These are phyloP conservation scores for Drosophila micromelanica DNA, from an alignment of 1,140 invertebrate genomes.

Conservation along the genomic window DNA sequence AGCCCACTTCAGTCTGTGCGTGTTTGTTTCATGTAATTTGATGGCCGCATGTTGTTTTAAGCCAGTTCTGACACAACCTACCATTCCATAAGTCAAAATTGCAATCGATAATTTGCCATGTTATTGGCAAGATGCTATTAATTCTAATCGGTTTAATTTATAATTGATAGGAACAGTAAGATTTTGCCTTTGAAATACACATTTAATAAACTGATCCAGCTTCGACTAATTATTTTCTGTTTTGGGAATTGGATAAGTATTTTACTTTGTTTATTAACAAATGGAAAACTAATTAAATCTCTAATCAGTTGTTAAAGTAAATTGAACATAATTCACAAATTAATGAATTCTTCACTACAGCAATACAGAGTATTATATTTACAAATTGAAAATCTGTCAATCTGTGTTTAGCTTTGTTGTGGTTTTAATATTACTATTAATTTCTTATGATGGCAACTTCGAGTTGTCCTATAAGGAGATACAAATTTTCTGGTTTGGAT, in stretches of 20 bases:
- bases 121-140: conserved; percentile 23
- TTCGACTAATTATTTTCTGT: conserved; percentile 18
- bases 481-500: no score
- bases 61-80: conserved; percentile 11
- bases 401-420: no score
- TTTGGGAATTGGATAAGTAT: neutral
- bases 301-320: no score
- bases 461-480: no score
- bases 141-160: conserved; percentile 50
- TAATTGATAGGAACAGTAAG: conserved; percentile 47
- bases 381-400: no score
- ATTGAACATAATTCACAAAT: no score
- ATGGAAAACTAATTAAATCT: no score
- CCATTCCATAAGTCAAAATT: conserved; percentile 19
- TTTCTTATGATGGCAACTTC: no score
- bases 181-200: conserved; percentile 18
- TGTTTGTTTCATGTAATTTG: conserved; percentile 51
- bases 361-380: no score
- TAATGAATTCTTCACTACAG: no score
- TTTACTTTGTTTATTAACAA: no score
- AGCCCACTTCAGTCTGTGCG: neutral
- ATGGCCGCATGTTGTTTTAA: conserved; percentile 49
- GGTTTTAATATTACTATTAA: no score
- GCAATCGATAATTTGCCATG: conserved; percentile 49
- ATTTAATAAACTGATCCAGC: conserved; percentile 2